These are phyloP conservation scores for Microplitis mediator DNA, from an alignment of 1,140 invertebrate genomes.

Conservation along the genomic window DNA sequence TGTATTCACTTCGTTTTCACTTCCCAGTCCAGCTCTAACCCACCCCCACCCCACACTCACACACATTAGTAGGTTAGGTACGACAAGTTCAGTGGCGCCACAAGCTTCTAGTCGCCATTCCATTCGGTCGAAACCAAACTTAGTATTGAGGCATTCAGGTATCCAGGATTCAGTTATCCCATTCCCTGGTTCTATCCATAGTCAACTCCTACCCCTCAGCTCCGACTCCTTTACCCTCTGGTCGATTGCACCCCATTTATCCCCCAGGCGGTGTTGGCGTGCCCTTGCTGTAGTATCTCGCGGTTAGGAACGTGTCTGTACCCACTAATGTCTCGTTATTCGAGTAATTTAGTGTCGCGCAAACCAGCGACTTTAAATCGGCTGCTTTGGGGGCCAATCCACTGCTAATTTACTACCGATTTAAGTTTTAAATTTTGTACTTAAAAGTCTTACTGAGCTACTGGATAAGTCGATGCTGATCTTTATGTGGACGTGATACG, in stretches of 20 bases:
- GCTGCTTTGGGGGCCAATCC: conserved; percentile 23
- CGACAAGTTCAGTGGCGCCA: not conserved
- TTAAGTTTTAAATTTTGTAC: conserved; percentile 25
- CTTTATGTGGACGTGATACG: not conserved
- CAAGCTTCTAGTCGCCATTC: not conserved
- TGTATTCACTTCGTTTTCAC: no score
- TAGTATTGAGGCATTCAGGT: not conserved
- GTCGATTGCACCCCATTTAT: no score
- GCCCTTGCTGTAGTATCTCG: conserved; percentile 21
- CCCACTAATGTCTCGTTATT: conserved; percentile 33
- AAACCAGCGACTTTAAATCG: conserved; percentile 22
- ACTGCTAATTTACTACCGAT: conserved; percentile 22
- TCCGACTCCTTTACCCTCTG: no score
- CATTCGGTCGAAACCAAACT: not conserved
- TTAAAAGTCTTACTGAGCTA: conserved; percentile 3
- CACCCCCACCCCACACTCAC: no score
- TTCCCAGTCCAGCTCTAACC: no score
- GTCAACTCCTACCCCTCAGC: no score
- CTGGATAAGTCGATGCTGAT: no score
- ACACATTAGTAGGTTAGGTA: no score
- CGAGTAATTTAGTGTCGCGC: conserved; percentile 16
- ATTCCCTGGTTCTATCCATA: not conserved
- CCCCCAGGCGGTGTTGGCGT: not conserved
- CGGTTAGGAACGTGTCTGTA: conserved; percentile 26
- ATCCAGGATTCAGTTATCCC: conserved; percentile 14